Evolutionary conservation across 2,113 vertebrate species (phyloP).

Genomic region (Nematolebias whitei): DNA sequence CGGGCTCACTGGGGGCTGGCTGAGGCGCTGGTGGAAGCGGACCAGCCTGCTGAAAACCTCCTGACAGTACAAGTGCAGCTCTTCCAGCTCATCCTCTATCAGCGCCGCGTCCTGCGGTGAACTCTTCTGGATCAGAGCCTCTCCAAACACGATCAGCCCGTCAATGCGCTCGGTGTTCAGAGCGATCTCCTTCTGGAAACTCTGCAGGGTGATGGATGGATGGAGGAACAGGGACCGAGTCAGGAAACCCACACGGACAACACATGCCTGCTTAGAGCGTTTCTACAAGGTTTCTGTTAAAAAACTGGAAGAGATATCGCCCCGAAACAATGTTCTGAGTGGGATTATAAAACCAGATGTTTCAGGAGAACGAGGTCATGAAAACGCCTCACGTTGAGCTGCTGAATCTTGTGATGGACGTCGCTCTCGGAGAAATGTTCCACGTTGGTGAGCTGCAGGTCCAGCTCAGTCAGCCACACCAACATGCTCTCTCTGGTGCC

Average conservation of each 20-base stretch:
- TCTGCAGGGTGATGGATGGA: conserved; percentile 70
- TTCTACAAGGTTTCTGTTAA: not conserved
- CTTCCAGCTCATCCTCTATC: conserved; percentile 93
- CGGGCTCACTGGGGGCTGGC: conserved; percentile 81
- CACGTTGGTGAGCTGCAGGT: conserved; percentile 94
- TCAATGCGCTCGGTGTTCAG: conserved; percentile 93
- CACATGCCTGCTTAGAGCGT: not conserved
- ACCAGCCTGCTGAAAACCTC: conserved; percentile 92
- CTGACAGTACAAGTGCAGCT: conserved; percentile 93
- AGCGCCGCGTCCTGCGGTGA: conserved; percentile 86
- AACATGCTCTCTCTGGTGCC: conserved; percentile 87
- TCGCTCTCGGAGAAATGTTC: conserved; percentile 96
- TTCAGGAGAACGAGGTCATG: too few relatives aligned
- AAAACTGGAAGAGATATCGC: conserved; percentile 4
- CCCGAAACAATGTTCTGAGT: not conserved
- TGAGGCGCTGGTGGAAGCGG: conserved; percentile 91
- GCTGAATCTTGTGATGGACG: conserved; percentile 91
- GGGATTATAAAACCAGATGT: not conserved
- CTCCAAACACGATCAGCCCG: conserved; percentile 90
- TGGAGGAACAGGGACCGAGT: not conserved
- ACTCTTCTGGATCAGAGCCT: conserved; percentile 92
- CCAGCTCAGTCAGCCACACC: conserved; percentile 96
- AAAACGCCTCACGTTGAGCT: conserved; percentile 89
- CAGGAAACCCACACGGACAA: too few relatives aligned
- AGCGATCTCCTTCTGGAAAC: conserved; percentile 93